Evolutionary conservation across 1,140 invertebrate genomes (phyloP), one percentile per base, ranked within the genome.

Genomic region (Drosophila equinoxialis): DNA sequence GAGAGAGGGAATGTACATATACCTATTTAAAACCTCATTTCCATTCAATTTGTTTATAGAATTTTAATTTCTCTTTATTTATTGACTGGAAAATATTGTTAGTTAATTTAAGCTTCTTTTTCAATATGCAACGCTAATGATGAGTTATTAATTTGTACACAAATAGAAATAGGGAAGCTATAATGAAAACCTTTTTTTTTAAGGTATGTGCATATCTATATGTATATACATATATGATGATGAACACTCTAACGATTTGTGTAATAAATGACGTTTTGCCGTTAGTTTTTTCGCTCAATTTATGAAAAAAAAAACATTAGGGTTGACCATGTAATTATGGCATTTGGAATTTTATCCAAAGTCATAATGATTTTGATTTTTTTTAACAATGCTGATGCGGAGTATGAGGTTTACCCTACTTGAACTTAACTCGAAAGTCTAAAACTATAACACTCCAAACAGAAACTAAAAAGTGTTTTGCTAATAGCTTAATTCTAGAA

Each of bases 21-120:
- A 30, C 26, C 30, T 30, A 58, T 17, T 37, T 59, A 59, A 37
- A 14, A 7, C 1, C 14, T 17, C n/a, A 37, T 59, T 37, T 37
- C 8, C 57, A 59, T 37, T 59, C 57, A 37, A 59, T 59, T 59
- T 37, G 33, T 59, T 59, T 59, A 33, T 57, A 20, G 14, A 17
- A 37, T 59, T 59, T 37, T 59, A 59, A 37, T 10, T 59, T 51
- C 17, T 23, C 45, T 51, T 59, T 37, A 59, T 59, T 37, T 37
- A 59, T 59, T 59, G 57, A 59, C 30, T 37, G 17, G 35, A 58
- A 59, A 59, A 37, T 33, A 37, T 37, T 59, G 57, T 59, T 59
- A 59, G 57, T 59, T 59, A 17, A 59, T 59, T 59, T 51, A 51
- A 59, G 57, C 57, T 20, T 17, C 33, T 59, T 59, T 59, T 59